Conservation (phyloP, 2,888 invertebrate species). For the Eurytoma adleriae region DNA sequence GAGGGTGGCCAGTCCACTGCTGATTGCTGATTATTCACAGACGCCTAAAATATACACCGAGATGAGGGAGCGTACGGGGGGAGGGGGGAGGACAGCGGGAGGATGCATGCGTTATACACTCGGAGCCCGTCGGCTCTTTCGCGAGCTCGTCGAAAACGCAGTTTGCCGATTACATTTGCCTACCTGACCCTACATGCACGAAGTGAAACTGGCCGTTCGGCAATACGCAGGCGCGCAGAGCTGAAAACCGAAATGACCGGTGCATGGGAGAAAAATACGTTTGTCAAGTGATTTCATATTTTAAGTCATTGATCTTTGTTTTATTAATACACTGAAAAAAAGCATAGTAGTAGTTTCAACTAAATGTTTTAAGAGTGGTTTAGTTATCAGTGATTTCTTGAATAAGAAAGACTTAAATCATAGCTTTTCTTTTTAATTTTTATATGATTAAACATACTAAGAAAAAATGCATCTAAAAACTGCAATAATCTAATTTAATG, state of each 20-base stretch:
- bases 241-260: not conserved
- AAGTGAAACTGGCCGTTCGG: slow-evolving; percentile 35
- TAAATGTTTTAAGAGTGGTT: too few species aligned
- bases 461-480: too few species aligned
- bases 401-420: too few species aligned
- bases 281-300: not conserved
- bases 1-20: slow-evolving; percentile 61
- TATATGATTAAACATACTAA: too few species aligned
- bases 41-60: slow-evolving; percentile 70
- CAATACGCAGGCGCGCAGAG: not conserved
- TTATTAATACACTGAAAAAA: not conserved
- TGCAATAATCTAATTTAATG: too few species aligned
- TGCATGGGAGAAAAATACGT: not conserved
- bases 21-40: slow-evolving; percentile 75
- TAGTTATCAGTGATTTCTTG: too few species aligned
- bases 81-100: slow-evolving; percentile 6
- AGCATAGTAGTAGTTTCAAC: slow-evolving; percentile 13
- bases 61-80: slow-evolving; percentile 41
- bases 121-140: slow-evolving; percentile 6
- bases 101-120: not conserved
- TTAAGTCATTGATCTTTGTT: not conserved
- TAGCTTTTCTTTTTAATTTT: too few species aligned
- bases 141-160: slow-evolving; percentile 48
- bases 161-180: slow-evolving; percentile 57
- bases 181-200: slow-evolving; percentile 8